These are phyloP conservation scores for Bicyclus anynana DNA, from an alignment of 1,140 invertebrate species.

Conservation along the genomic window DNA sequence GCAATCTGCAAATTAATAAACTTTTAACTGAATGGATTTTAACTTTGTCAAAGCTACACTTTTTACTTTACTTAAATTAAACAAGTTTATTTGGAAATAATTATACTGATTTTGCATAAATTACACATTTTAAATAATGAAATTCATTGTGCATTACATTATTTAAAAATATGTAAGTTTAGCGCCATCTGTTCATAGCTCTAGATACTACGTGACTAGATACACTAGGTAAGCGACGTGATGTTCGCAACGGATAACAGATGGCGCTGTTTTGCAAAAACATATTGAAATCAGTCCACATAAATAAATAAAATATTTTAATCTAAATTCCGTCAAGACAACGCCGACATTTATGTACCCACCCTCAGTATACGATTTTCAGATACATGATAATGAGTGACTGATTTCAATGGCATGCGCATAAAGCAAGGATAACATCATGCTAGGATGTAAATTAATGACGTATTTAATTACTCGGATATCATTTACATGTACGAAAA, in stretches of 20 bases:
- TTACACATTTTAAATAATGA: no score
- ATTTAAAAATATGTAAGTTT: no score
- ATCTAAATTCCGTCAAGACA: constrained; percentile 45
- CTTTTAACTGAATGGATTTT: no score
- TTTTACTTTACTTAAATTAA: no score
- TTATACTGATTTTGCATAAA: no score
- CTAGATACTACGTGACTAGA: neutral
- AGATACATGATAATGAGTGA: constrained; percentile 41
- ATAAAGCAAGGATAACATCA: constrained; percentile 16
- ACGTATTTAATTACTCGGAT: neutral
- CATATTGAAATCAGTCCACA: constrained; percentile 58
- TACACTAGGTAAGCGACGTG: constrained; percentile 3
- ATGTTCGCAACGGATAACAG: constrained; percentile 40
- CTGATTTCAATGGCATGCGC: constrained; percentile 61
- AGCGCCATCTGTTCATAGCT: constrained; percentile 54
- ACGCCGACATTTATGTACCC: constrained; percentile 7
- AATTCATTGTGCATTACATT: no score
- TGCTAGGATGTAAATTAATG: constrained; percentile 1
- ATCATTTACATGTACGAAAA: neutral
- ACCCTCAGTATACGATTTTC: constrained; percentile 34
- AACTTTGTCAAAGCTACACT: no score
- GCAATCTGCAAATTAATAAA: no score
- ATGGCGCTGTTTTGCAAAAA: constrained; percentile 59
- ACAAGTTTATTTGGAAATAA: no score
- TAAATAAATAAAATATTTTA: constrained; percentile 6